Evolutionary conservation across 2,797 vertebrate genomes (phyloP), one percentile per base, ranked within the genome.

Genomic region (Adelosebastes latens): DNA sequence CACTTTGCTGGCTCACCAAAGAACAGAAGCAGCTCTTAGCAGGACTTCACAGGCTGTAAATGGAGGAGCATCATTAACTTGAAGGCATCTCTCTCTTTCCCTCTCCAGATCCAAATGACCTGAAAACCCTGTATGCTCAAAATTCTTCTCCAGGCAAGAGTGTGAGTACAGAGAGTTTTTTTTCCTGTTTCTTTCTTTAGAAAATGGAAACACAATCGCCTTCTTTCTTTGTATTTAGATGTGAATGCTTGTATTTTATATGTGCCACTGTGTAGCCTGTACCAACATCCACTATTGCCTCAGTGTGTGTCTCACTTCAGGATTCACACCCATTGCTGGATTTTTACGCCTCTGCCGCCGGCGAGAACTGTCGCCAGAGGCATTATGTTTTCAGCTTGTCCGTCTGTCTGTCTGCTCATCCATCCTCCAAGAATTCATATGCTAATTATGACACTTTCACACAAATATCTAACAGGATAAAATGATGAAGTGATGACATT

Each of bases 101-200:
- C 25, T 82, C 79, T 75, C 5, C 92, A 99, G 98, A 98, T 88
- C 98, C 98, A 0, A 97, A 98, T 87, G 98, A 99, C 4, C 96
- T 99, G 8, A 97, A 96, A 86, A 96, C 89, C 20, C 80, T 66
- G 3, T 88, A 95, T 0, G 89, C 82, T 52, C 93, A 94, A 22
- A 96, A 92, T 22, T 49, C 53, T 2, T 80, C 88, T 60, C 55
- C 71, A 10, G 62, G 56, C 31, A 83, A 70, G 34, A 95, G 93
- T 0, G 97, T 97, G 72, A 97, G 97, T 96, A 80, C n/a, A 79
- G 2, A 72, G 22, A 72, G 22, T 18, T 24, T 8, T 18, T 24
- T 12, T 61, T 32, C 22, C 4, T 52, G 2, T 12, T 71, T 68
- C 4, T 36, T 66, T 61, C 27, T 58, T 20, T 14, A 52, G 46